A percentile compares a stretch with the other conserved stretches of the same genome.
These are phyloP conservation scores for Hoplias malabaricus DNA, from an alignment of 2,113 vertebrate species.

Conservation along the genomic window DNA sequence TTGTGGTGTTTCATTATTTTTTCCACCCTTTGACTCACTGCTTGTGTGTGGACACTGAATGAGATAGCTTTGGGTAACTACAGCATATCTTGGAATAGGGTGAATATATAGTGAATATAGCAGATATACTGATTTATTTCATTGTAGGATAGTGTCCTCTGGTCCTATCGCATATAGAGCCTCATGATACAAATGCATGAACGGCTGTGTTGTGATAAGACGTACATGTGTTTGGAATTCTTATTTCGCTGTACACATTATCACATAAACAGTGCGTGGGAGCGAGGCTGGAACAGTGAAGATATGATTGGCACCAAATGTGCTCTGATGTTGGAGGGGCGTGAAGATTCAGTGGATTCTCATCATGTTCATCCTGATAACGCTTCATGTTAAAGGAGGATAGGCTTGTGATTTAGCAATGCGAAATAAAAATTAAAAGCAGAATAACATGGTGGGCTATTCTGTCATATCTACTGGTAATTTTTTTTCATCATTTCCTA, in stretches of 20 bases:
- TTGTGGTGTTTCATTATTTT: not conserved
- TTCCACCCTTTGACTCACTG: not conserved
- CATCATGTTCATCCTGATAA: not conserved
- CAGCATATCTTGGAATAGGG: not conserved
- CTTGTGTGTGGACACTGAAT: not conserved
- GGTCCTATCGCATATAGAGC: no score
- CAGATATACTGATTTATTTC: no score
- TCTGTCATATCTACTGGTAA: not conserved
- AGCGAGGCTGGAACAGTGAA: not conserved
- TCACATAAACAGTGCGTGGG: not conserved
- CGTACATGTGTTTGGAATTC: not conserved
- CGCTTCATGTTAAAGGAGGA: not conserved
- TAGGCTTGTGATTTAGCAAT: not conserved
- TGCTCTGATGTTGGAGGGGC: not conserved
- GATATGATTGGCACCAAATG: not conserved
- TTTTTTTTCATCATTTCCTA: no score
- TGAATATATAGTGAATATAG: not conserved
- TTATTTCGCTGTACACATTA: not conserved
- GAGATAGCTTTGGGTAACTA: not conserved
- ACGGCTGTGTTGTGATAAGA: not conserved
- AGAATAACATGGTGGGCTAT: not conserved
- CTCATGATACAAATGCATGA: not conserved
- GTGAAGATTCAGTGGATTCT: not conserved
- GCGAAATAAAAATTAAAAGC: not conserved
- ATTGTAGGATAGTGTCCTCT: not conserved